A percentile compares a stretch with the other conserved stretches of the same genome.
These are phyloP conservation scores for Smutsia gigantea DNA, from an alignment of 2,797 vertebrate species.

Conservation along the genomic window DNA sequence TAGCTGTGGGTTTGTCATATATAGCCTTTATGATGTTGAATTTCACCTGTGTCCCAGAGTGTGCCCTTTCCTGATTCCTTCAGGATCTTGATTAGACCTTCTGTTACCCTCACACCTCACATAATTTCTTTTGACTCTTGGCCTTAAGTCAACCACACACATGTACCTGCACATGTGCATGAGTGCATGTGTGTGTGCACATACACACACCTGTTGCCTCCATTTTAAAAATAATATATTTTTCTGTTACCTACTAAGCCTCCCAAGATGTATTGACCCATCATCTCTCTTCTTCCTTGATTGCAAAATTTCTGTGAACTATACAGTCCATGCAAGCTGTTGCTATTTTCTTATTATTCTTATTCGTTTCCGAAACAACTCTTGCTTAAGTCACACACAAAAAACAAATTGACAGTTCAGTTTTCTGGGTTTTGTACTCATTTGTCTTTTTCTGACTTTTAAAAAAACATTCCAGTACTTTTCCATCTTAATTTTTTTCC, in stretches of 20 bases:
- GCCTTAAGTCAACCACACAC: not conserved
- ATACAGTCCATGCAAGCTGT: not conserved
- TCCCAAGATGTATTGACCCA: not conserved
- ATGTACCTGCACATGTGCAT: too few species aligned
- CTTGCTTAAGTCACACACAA: not conserved
- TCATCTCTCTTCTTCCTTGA: not conserved
- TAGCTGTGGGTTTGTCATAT: too few species aligned
- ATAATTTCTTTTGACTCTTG: not conserved
- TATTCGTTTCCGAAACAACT: not conserved
- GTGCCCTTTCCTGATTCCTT: not conserved
- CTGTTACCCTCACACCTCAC: not conserved
- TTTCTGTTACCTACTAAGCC: not conserved
- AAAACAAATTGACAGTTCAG: not conserved
- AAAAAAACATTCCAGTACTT: not conserved
- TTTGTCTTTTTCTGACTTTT: not conserved
- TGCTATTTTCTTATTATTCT: conserved; percentile 26
- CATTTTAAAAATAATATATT: not conserved
- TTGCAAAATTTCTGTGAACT: not conserved
- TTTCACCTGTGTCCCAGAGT: not conserved
- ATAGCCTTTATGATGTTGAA: too few species aligned
- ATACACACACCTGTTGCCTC: not conserved
- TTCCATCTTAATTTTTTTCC: not conserved
- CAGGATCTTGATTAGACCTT: not conserved
- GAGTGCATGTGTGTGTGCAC: too few species aligned
- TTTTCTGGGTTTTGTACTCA: not conserved